phyloP scores from a whole-genome alignment of 2,888 invertebrate genomes.

The Phoenoteleia sp. region DNA sequence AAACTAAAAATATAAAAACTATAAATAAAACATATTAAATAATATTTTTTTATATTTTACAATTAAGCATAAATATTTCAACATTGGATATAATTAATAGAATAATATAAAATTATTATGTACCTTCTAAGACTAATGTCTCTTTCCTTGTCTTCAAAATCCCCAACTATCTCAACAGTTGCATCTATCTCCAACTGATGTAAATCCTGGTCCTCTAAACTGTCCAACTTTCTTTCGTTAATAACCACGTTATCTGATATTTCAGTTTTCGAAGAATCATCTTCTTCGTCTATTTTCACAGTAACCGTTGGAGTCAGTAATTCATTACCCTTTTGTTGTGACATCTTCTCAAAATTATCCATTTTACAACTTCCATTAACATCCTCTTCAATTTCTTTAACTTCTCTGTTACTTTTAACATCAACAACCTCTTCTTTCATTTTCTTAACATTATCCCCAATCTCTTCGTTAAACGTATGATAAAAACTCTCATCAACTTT shows the following conservation, averaged over 20 bases:
- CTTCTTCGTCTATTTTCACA: conserved; percentile 57
- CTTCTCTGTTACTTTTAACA: not conserved
- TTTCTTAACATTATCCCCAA: not conserved
- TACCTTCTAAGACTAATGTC: conserved; percentile 11
- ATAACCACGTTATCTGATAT: conserved; percentile 8
- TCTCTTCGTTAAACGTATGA: conserved; percentile 70
- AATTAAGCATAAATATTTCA: no score
- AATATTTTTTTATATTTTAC: no score
- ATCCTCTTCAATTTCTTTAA: conserved; percentile 34
- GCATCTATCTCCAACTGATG: conserved; percentile 76
- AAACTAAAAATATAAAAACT: no score
- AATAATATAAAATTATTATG: no score
- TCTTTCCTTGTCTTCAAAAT: conserved; percentile 24
- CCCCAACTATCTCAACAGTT: conserved; percentile 74
- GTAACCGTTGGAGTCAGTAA: conserved; percentile 24
- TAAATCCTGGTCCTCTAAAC: conserved; percentile 69
- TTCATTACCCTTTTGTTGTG: conserved; percentile 31
- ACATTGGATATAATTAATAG: no score
- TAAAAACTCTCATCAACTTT: conserved; percentile 57
- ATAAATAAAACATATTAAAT: no score
- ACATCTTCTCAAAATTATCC: not conserved
- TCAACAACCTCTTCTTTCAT: conserved; percentile 31
- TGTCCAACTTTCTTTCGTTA: conserved; percentile 69
- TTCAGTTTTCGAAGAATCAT: conserved; percentile 30
- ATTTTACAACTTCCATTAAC: not conserved